phyloP scores from a whole-genome alignment of 2,888 invertebrate species.

The Scaptomyza reducta region DNA sequence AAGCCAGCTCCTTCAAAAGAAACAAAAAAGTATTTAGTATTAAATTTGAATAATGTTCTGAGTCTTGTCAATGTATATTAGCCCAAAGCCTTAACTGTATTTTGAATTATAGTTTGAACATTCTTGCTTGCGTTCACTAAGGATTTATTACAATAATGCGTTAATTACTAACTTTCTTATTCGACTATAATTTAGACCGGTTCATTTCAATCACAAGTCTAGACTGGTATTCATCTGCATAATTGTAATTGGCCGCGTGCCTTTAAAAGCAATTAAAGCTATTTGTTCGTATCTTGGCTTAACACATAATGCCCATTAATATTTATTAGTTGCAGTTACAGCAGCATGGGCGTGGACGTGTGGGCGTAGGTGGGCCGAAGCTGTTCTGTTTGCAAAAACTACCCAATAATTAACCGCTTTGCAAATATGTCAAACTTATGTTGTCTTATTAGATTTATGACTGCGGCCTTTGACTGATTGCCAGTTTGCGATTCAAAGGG shows the following conservation, averaged over 20 bases:
- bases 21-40: neutral
- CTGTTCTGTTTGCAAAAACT: slow-evolving; percentile 54
- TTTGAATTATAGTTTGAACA: neutral
- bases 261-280: slow-evolving; percentile 40
- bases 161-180: slow-evolving; percentile 6
- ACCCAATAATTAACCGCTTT: slow-evolving; percentile 58
- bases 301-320: slow-evolving; percentile 59
- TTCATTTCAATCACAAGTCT: slow-evolving; percentile 63
- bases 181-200: slow-evolving; percentile 45
- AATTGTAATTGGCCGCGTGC: slow-evolving; percentile 58
- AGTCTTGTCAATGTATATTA: no score
- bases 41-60: neutral
- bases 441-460: slow-evolving; percentile 55
- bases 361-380: slow-evolving; percentile 40
- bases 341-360: slow-evolving; percentile 3
- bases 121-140: neutral
- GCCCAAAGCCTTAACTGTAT: no score
- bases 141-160: slow-evolving; percentile 10
- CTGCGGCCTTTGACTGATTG: slow-evolving; percentile 34
- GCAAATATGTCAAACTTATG: slow-evolving; percentile 52
- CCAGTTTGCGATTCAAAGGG: neutral
- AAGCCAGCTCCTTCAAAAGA: slow-evolving; percentile 93
- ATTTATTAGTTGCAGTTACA: slow-evolving; percentile 60
- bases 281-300: slow-evolving; percentile 43
- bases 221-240: slow-evolving; percentile 66